A percentile compares a stretch with the other conserved stretches of the same genome.
phyloP scores from a whole-genome alignment of 2,888 invertebrate species.

The Diarsia rubi region DNA sequence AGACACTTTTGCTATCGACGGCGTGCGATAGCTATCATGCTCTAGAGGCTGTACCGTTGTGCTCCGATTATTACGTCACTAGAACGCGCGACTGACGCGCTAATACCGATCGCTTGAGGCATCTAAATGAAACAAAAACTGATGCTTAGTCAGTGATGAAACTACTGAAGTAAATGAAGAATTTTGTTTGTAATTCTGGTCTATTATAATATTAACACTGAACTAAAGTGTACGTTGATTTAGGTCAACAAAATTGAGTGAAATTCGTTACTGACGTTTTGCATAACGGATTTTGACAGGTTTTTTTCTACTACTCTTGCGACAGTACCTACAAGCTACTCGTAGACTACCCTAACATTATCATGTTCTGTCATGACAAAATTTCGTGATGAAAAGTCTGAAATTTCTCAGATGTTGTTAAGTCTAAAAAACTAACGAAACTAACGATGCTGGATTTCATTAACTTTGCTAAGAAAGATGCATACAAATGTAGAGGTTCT shows the following conservation, averaged over 20 bases:
- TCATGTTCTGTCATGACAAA: no score
- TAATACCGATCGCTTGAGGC: slow-evolving; percentile 24
- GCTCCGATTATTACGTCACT: slow-evolving; percentile 79
- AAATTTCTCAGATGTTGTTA: neutral
- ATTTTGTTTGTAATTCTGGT: neutral
- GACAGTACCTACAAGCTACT: neutral
- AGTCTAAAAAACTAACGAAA: neutral
- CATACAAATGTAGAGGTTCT: no score
- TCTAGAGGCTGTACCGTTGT: slow-evolving; percentile 78
- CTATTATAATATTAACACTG: neutral
- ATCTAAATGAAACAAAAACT: neutral
- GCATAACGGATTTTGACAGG: neutral
- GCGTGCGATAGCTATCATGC: slow-evolving; percentile 81
- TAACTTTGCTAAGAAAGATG: neutral
- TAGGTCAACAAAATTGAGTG: neutral
- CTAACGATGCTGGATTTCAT: neutral
- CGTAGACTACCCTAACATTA: no score
- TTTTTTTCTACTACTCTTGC: neutral
- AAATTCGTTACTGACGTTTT: neutral
- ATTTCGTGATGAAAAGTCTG: neutral
- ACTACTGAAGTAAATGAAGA: neutral
- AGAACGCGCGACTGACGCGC: slow-evolving; percentile 53
- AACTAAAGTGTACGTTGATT: neutral
- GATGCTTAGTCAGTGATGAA: neutral
- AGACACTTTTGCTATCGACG: slow-evolving; percentile 89